These are phyloP conservation scores for Xanthorhoe spadicearia DNA, from an alignment of 2,888 invertebrate species.

Conservation along the genomic window DNA sequence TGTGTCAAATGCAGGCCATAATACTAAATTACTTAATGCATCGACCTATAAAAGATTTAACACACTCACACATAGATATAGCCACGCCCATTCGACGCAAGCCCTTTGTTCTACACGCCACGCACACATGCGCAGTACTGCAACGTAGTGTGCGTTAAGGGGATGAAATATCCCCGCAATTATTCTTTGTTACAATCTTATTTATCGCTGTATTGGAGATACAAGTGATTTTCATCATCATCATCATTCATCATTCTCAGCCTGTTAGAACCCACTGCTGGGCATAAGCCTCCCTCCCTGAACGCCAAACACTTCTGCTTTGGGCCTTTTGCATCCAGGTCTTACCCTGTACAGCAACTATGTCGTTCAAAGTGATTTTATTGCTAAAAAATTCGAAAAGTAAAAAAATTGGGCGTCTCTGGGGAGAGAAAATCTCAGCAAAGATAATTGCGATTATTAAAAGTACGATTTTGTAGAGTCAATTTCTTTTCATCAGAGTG, in stretches of 20 bases:
- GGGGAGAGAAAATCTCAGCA: constrained; percentile 38
- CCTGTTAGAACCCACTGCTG: no score
- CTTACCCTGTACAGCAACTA: no score
- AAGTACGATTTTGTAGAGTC: constrained; percentile 72
- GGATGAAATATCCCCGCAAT: constrained; percentile 70
- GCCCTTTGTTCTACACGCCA: constrained; percentile 64
- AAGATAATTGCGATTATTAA: constrained; percentile 78
- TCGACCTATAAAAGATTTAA: constrained; percentile 83
- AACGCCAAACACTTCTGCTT: no score
- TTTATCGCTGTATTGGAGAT: constrained; percentile 52
- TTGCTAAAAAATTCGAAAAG: constrained; percentile 52
- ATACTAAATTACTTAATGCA: constrained; percentile 84
- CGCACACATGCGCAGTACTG: constrained; percentile 65
- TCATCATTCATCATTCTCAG: no score
- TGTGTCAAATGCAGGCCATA: constrained; percentile 78
- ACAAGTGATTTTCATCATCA: no score
- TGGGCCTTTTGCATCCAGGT: no score
- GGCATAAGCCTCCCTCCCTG: no score
- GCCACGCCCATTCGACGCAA: constrained; percentile 63
- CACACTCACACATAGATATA: constrained; percentile 62
- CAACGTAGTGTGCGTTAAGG: constrained; percentile 59
- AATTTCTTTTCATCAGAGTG: constrained; percentile 71
- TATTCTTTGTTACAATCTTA: constrained; percentile 73
- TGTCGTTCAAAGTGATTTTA: constrained; percentile 60
- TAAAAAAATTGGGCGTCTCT: constrained; percentile 41